These are phyloP conservation scores for Cygnus buccinator DNA, from an alignment of 2,113 vertebrate genomes.

Conservation along the genomic window DNA sequence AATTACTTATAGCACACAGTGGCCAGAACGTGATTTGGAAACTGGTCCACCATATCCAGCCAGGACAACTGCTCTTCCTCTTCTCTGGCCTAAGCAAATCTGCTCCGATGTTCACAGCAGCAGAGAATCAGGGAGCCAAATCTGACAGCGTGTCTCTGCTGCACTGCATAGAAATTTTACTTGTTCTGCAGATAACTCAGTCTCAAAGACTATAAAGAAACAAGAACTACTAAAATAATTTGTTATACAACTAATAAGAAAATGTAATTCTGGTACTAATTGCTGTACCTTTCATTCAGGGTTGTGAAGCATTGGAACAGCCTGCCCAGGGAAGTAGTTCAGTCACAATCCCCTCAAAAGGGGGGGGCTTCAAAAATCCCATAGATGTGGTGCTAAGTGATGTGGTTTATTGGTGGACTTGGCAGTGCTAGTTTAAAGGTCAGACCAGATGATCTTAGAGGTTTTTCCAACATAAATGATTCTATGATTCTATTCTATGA, in stretches of 20 bases:
- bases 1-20: neutral
- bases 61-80: neutral
- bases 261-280: neutral
- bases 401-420: no score
- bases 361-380: no score
- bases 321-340: no score
- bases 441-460: no score
- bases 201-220: neutral
- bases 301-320: no score
- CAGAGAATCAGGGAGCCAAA: neutral
- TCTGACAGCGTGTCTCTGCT: neutral
- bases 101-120: neutral
- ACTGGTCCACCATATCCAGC: neutral
- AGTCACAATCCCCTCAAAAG: no score
- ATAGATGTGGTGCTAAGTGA: no score
- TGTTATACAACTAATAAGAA: neutral
- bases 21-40: accelerated
- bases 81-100: neutral
- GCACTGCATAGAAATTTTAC: neutral
- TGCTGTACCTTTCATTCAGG: neutral
- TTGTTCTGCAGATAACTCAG: neutral
- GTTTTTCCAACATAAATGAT: no score
- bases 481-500: no score
- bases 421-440: no score
- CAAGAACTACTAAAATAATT: neutral